Conservation (phyloP, 53 echinoderm and acorn worm species). For the Echinarachnius parma region DNA sequence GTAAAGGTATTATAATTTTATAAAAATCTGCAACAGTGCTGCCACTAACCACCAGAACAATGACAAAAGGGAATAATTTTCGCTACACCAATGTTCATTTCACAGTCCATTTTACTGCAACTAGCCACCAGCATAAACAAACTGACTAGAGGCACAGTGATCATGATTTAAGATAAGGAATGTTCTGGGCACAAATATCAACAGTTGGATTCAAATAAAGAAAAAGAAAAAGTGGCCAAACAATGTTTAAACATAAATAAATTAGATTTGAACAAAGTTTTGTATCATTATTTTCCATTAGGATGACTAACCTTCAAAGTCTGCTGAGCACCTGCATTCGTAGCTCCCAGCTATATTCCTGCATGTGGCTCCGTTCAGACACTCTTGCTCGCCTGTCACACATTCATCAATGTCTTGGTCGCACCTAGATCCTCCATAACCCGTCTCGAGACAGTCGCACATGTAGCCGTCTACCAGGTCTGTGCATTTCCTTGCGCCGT, state of each 20-base stretch:
- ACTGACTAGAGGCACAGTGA: slow-evolving; percentile 62
- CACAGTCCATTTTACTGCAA: too few species aligned
- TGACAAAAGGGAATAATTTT: too few species aligned
- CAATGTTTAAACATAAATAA: too few species aligned
- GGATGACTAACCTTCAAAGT: slow-evolving; percentile 59
- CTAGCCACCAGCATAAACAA: slow-evolving; percentile 66
- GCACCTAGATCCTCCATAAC: slow-evolving; percentile 47
- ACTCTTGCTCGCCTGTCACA: slow-evolving; percentile 6
- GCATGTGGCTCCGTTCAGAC: slow-evolving; percentile 61
- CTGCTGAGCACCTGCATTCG: slow-evolving; percentile 50
- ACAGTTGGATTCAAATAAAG: neutral
- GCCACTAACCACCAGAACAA: too few species aligned
- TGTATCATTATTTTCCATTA: too few species aligned
- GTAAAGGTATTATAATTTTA: too few species aligned
- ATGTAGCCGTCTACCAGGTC: slow-evolving; percentile 36
- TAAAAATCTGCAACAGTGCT: too few species aligned
- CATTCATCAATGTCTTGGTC: slow-evolving; percentile 58
- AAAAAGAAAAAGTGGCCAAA: neutral
- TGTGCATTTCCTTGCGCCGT: slow-evolving; percentile 44
- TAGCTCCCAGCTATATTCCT: slow-evolving; percentile 50
- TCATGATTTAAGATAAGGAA: slow-evolving; percentile 13
- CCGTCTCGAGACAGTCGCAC: slow-evolving; percentile 61
- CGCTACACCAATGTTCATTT: too few species aligned
- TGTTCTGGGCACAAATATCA: neutral
- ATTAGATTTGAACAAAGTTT: too few species aligned